Evolutionary conservation across 2,888 invertebrate species (phyloP).

Genomic region (Mimachlamys varia): DNA sequence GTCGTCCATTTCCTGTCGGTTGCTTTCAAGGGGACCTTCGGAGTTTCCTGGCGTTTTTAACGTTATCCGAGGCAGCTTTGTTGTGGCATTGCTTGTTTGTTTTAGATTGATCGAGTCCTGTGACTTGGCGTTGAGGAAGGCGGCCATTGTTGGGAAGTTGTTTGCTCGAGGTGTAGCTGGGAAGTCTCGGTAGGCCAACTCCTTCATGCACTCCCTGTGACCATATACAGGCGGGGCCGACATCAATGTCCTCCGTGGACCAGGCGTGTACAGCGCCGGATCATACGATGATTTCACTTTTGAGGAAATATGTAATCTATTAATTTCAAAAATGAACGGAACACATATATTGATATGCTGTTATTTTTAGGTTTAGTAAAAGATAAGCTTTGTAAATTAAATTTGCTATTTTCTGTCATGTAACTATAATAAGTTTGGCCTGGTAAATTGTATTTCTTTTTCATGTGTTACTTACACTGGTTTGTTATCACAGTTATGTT

Average conservation of each 20-base stretch:
- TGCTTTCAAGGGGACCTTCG: conserved; percentile 23
- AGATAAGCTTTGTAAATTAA: no score
- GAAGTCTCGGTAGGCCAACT: conserved; percentile 48
- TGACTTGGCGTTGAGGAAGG: conserved; percentile 43
- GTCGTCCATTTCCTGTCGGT: conserved; percentile 6
- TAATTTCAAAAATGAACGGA: no score
- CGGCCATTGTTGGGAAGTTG: conserved; percentile 41
- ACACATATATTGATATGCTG: no score
- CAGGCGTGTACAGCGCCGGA: conserved; percentile 63
- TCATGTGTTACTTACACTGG: no score
- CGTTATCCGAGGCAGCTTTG: conserved; percentile 28
- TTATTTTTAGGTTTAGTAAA: no score
- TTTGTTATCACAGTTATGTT: no score
- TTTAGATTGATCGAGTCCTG: background rate
- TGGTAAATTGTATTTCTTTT: no score
- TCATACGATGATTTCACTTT: conserved; percentile 67
- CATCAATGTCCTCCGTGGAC: conserved; percentile 46
- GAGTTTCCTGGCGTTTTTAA: conserved; percentile 26
- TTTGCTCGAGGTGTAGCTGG: conserved; percentile 47
- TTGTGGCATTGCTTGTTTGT: conserved; percentile 12
- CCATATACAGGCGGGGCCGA: conserved; percentile 52
- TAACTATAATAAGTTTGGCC: no score
- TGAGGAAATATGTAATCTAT: no score
- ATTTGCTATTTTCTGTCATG: no score
- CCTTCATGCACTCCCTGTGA: conserved; percentile 48